These are phyloP conservation scores for Chaitophorus viminalis DNA, from an alignment of 2,888 invertebrate genomes.

Conservation along the genomic window DNA sequence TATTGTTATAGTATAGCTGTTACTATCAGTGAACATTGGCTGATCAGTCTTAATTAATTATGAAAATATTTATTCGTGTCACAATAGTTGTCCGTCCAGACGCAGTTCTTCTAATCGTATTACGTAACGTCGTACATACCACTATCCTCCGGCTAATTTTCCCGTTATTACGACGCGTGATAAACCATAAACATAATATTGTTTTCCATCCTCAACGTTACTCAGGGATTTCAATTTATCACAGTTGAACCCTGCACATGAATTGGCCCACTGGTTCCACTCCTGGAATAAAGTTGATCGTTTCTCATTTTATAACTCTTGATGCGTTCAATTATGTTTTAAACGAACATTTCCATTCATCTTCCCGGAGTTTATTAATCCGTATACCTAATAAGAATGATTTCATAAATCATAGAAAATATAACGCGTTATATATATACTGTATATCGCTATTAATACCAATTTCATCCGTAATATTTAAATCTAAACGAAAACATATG, in stretches of 20 bases:
- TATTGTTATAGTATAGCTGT: not conserved
- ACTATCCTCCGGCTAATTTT: not conserved
- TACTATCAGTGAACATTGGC: not conserved
- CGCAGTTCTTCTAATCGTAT: not conserved
- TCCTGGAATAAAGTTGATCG: too few relatives aligned
- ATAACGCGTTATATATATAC: not conserved
- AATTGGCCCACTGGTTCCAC: too few relatives aligned
- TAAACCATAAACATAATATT: not conserved
- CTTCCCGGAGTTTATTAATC: too few relatives aligned
- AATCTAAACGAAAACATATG: not conserved
- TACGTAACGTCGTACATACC: not conserved
- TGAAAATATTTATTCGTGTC: not conserved
- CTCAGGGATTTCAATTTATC: not conserved
- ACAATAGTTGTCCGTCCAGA: not conserved
- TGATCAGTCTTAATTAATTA: slow-evolving; percentile 29
- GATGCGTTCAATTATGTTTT: not conserved
- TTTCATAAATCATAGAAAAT: not conserved
- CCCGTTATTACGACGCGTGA: not conserved
- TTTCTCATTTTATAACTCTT: too few relatives aligned
- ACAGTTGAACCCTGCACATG: too few relatives aligned
- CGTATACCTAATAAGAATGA: not conserved
- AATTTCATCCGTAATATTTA: not conserved
- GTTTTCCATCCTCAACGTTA: not conserved
- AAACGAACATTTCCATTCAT: not conserved
- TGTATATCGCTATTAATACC: not conserved